A percentile compares a stretch with the other conserved stretches of the same genome.
These are phyloP conservation scores for Microtus oregoni DNA, from an alignment of 2,113 vertebrate species.

Conservation along the genomic window DNA sequence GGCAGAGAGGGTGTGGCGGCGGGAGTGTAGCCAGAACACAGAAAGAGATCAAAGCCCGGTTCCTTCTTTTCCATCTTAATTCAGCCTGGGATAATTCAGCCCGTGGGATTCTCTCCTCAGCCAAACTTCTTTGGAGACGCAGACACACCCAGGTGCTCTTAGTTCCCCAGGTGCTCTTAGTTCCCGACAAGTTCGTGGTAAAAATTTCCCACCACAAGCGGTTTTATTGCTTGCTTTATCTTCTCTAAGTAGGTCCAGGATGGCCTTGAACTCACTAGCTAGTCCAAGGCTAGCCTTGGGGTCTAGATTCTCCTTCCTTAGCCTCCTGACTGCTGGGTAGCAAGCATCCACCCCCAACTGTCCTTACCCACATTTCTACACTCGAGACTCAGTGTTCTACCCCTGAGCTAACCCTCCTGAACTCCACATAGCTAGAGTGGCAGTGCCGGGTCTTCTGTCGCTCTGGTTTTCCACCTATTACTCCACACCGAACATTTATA, in stretches of 20 bases:
- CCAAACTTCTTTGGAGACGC: background rate
- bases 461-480: background rate
- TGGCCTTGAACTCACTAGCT: background rate
- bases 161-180: background rate
- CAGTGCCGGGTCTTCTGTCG: background rate
- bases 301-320: background rate
- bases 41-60: background rate
- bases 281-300: background rate
- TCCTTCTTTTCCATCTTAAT: background rate
- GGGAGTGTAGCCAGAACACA: background rate
- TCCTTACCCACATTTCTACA: background rate
- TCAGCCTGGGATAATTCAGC: too few species aligned
- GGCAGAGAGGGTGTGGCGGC: rapidly evolving
- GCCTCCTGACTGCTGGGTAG: background rate
- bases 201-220: background rate
- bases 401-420: background rate
- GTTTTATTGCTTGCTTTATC: background rate
- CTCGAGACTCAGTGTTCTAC: background rate
- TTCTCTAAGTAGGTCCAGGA: background rate
- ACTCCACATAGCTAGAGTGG: background rate
- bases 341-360: background rate
- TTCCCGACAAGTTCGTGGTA: background rate
- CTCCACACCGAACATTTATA: background rate
- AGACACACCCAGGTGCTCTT: background rate
- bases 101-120: background rate